These are phyloP conservation scores for Arenaria interpres DNA, from an alignment of 2,113 vertebrate genomes.

Conservation along the genomic window DNA sequence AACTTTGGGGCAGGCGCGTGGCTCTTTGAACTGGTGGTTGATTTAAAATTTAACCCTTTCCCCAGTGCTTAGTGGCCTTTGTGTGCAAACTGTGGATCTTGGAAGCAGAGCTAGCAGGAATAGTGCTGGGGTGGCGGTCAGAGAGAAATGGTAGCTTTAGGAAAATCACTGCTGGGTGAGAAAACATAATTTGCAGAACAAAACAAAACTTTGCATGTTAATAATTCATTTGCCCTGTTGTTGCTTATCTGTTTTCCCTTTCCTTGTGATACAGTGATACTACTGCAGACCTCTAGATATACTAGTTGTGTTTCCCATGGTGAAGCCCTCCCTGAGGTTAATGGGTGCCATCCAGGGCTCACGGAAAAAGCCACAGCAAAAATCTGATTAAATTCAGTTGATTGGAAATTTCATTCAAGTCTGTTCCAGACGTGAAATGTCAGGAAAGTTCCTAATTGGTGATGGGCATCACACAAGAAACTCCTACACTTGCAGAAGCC, in stretches of 20 bases:
- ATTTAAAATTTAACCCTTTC: neutral
- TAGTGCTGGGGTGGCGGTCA: neutral
- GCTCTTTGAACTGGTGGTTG: neutral
- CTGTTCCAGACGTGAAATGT: neutral
- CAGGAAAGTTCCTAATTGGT: neutral
- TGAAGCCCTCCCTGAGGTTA: neutral
- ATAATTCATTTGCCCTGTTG: neutral
- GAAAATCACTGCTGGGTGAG: neutral
- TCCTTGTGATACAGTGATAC: neutral
- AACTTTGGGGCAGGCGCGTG: neutral
- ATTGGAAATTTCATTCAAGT: neutral
- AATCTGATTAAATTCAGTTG: neutral
- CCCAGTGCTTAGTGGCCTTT: neutral
- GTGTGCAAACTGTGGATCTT: neutral
- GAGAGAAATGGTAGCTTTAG: neutral
- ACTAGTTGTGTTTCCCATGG: neutral
- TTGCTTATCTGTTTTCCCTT: neutral
- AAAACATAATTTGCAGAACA: neutral
- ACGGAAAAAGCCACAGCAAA: neutral
- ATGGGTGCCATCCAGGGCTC: neutral
- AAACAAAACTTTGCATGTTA: neutral
- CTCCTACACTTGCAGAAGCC: neutral
- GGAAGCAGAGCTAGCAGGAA: fast-evolving
- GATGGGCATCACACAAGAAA: neutral
- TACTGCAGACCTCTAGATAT: neutral